Evolutionary conservation across 2,113 vertebrate genomes (phyloP).

Genomic region (Cebidichthys violaceus): DNA sequence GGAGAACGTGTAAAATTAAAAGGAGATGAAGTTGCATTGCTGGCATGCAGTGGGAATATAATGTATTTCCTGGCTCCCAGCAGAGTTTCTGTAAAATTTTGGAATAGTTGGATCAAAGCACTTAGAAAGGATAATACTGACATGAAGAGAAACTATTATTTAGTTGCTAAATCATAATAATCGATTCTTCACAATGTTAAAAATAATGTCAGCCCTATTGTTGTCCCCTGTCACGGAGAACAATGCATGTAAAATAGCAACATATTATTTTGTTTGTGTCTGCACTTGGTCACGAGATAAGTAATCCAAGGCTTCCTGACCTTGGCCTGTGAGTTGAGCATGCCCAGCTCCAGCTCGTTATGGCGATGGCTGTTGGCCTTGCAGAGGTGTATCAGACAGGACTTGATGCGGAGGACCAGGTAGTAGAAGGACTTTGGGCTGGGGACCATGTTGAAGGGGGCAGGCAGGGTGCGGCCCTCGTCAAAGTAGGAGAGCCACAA

Average conservation of each 20-base stretch:
- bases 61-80: background rate
- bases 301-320: constrained; percentile 69
- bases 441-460: constrained; percentile 96
- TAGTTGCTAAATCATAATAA: constrained; percentile 13
- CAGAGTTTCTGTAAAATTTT: background rate
- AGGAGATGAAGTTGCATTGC: constrained; percentile 3
- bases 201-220: background rate
- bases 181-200: background rate
- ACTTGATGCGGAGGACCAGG: constrained; percentile 92
- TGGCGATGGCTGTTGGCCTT: constrained; percentile 91
- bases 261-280: background rate
- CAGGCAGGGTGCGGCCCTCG: constrained; percentile 95
- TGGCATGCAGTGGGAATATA: background rate
- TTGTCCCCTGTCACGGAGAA: background rate
- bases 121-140: background rate
- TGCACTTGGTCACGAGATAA: background rate
- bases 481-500: constrained; percentile 98
- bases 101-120: background rate
- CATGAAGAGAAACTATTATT: constrained; percentile 11
- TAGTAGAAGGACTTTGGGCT: constrained; percentile 99
- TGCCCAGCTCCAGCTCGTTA: constrained; percentile 95
- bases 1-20: constrained; percentile 12
- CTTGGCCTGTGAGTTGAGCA: constrained; percentile 92
- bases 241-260: background rate
- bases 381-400: constrained; percentile 93